Evolutionary conservation across 2,797 vertebrate genomes (phyloP).

Genomic region (Staurois parvus): DNA sequence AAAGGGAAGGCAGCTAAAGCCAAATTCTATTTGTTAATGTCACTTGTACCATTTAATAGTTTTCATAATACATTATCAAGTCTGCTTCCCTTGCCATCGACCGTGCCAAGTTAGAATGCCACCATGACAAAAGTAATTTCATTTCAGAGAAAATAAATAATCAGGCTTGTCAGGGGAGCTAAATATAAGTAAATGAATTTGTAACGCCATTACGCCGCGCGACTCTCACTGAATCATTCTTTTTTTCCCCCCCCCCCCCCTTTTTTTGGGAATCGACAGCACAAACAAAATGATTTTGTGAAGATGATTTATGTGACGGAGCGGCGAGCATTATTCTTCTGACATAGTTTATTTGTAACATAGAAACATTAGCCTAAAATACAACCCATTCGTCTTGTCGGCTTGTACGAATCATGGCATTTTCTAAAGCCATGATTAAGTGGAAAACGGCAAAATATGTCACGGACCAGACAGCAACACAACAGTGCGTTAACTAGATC

Average conservation of each 20-base stretch:
- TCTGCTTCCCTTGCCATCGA: slow-evolving; percentile 28
- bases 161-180: slow-evolving; percentile 34
- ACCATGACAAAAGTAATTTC: slow-evolving; percentile 38
- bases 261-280: slow-evolving; percentile 23
- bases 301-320: slow-evolving; percentile 53
- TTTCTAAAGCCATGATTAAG: slow-evolving; percentile 53
- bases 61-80: slow-evolving; percentile 24
- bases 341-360: slow-evolving; percentile 59
- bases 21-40: slow-evolving; percentile 14
- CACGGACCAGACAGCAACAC: slow-evolving; percentile 50
- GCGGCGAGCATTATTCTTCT: slow-evolving; percentile 48
- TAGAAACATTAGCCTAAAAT: slow-evolving; percentile 62
- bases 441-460: slow-evolving; percentile 50
- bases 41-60: slow-evolving; percentile 27
- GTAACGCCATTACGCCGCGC: slow-evolving; percentile 4
- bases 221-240: slow-evolving; percentile 13
- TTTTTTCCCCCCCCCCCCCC: too few relatives aligned
- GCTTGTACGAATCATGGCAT: slow-evolving; percentile 30
- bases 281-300: slow-evolving; percentile 55
- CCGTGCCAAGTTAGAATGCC: slow-evolving; percentile 30
- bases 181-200: slow-evolving; percentile 55
- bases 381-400: slow-evolving; percentile 45
- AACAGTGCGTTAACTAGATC: slow-evolving; percentile 38
- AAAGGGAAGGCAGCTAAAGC: background rate
- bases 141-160: slow-evolving; percentile 44